Conservation (phyloP, 2,888 invertebrate species). For the Dicyrtoma fusca region DNA sequence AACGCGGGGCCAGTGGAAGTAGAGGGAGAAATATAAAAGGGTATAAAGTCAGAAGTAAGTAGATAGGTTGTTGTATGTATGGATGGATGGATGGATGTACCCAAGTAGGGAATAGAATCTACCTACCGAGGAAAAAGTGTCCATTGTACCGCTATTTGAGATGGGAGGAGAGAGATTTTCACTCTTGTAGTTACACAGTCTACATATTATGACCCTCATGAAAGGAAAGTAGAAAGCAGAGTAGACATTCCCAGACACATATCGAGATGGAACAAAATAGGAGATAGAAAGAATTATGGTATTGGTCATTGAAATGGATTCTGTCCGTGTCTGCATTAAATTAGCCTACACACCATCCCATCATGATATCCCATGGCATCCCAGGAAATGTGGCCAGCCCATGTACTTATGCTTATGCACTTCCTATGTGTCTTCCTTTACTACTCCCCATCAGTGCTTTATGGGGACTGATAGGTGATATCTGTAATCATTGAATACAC, state of each 20-base stretch:
- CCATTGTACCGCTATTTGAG: not conserved
- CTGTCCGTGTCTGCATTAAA: conserved; percentile 16
- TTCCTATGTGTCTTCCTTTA: not conserved
- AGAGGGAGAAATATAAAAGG: no score
- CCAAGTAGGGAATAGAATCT: no score
- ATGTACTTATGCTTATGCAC: not conserved
- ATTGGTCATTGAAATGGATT: conserved; percentile 22
- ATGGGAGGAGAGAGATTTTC: conserved; percentile 2
- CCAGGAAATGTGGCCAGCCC: not conserved
- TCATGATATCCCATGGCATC: not conserved
- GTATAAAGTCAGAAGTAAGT: no score
- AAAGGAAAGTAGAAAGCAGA: conserved; percentile 6
- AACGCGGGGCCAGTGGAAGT: no score
- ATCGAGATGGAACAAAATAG: not conserved
- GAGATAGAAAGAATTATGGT: conserved; percentile 19
- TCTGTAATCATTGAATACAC: no score
- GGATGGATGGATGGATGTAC: no score
- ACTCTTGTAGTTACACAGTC: not conserved
- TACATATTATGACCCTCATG: no score
- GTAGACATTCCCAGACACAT: not conserved
- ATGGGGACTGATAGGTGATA: no score
- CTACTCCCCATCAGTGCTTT: no score
- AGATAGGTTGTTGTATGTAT: no score
- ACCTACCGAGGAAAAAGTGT: no score
- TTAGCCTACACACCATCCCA: not conserved